Conservation (phyloP, 2,113 vertebrate species). For the Ctenomys sociabilis region DNA sequence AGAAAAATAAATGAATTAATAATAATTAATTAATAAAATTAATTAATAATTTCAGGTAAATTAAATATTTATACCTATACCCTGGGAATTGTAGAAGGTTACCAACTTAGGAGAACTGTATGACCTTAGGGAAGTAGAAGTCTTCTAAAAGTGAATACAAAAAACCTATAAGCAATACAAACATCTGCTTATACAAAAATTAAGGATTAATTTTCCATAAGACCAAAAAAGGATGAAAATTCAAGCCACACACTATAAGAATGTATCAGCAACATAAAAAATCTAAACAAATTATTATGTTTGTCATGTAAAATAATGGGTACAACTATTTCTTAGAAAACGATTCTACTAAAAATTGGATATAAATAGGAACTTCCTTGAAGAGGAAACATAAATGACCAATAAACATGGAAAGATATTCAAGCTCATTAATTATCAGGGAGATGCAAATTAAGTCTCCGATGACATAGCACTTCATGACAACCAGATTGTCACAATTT, state of each 20-base stretch:
- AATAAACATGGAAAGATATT: constrained; percentile 63
- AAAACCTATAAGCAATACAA: constrained; percentile 1
- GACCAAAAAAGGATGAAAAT: not conserved
- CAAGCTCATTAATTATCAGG: constrained; percentile 15
- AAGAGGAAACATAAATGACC: constrained; percentile 53
- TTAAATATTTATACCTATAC: not conserved
- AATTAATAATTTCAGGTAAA: not conserved
- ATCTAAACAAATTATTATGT: not conserved
- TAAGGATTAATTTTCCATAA: not conserved
- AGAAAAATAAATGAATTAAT: not conserved
- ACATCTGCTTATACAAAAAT: not conserved
- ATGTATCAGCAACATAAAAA: not conserved
- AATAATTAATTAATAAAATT: too few species aligned
- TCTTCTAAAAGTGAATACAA: not conserved
- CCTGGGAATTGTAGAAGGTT: not conserved
- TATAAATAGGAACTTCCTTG: constrained; percentile 42
- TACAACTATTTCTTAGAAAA: not conserved
- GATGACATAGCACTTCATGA: constrained; percentile 21
- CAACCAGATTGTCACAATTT: constrained; percentile 51
- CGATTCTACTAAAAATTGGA: not conserved
- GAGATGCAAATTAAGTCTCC: constrained; percentile 61
- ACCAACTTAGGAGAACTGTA: not conserved
- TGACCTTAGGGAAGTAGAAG: not conserved
- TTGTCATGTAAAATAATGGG: not conserved
- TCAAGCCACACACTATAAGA: not conserved